Evolutionary conservation across 2,113 vertebrate genomes (phyloP), one percentile per base, ranked within the genome.

Genomic region (Bujurquina vittata): DNA sequence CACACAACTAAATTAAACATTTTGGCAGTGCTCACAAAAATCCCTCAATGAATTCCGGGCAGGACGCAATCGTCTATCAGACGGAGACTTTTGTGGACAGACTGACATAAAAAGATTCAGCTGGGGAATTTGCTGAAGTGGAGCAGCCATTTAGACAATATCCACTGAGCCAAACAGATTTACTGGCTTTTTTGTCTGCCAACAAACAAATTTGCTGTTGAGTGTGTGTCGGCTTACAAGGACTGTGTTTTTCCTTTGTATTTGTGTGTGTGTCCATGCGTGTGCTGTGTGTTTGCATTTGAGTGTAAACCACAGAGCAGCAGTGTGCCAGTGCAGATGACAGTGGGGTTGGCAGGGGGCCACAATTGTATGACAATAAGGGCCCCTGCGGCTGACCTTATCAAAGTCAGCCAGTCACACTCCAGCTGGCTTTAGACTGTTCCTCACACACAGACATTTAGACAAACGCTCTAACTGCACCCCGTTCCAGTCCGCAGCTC

Each of bases 401-500:
- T 93, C 92, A 94, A 93, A 89, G 92, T 93, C 90, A 89, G 79
- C 80, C 93, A 91, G 92, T 93, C 88, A 88, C 88, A 85, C 87
- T 92, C 85, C 88, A 89, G 91, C 88, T 89, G 90, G 85, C 77
- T 79, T 22, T 22, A 78, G 78, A 89, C 55, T 72, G 84, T 49
- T 79, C 37, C 75, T 76, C 79, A 80, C 54, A 77, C 40, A 55
- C 79, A 86, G 69, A 80, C 80, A 63, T 43, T 31, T 23, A 72
- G 20, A 46, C 67, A 79, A 79, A 79, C 67, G 80, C 56, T 43
- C 63, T 73, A 29, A 58, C 74, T 37, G 14, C 79, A 65, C 77
- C 73, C 75, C 74, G 89, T 89, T 87, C 78, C 80, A 91, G 65
- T 91, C 91, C 86, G 75, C 35, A 86, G 83, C 87, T 78, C 56